These are phyloP conservation scores for Leucoraja erinaceus DNA, from an alignment of 2,113 vertebrate genomes.

Conservation along the genomic window DNA sequence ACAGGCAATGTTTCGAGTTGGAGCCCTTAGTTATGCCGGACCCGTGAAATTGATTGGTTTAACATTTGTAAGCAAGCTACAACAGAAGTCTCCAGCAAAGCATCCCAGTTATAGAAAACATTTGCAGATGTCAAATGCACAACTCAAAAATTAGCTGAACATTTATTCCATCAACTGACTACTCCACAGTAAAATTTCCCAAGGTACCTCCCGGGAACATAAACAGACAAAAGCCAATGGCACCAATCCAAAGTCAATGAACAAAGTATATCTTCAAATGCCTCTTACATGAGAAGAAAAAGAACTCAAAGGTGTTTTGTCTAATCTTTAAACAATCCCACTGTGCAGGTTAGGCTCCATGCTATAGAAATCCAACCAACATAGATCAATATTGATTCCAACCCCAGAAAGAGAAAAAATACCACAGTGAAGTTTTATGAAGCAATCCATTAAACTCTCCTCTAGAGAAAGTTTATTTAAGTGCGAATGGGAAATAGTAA, in stretches of 20 bases:
- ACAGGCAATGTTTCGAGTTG: no score
- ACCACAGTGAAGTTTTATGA: not conserved
- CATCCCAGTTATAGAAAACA: not conserved
- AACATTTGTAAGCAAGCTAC: not conserved
- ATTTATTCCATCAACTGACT: not conserved
- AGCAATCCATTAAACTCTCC: not conserved
- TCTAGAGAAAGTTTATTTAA: not conserved
- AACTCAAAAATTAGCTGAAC: not conserved
- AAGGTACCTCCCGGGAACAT: not conserved
- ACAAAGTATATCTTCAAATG: not conserved
- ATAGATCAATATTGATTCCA: conserved; percentile 13
- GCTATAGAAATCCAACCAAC: not conserved
- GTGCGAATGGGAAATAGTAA: not conserved
- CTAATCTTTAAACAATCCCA: not conserved
- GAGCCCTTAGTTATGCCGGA: no score
- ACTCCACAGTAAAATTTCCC: not conserved
- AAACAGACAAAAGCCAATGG: not conserved
- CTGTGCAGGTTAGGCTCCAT: not conserved
- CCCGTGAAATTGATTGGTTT: not conserved
- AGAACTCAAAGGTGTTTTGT: not conserved
- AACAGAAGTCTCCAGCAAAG: not conserved
- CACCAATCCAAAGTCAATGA: not conserved
- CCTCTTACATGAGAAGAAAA: not conserved
- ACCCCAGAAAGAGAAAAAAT: not conserved
- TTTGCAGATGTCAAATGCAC: not conserved